Evolutionary conservation across 1,140 invertebrate species (phyloP), one percentile per base, ranked within the genome.

Genomic region (Apis florea): DNA sequence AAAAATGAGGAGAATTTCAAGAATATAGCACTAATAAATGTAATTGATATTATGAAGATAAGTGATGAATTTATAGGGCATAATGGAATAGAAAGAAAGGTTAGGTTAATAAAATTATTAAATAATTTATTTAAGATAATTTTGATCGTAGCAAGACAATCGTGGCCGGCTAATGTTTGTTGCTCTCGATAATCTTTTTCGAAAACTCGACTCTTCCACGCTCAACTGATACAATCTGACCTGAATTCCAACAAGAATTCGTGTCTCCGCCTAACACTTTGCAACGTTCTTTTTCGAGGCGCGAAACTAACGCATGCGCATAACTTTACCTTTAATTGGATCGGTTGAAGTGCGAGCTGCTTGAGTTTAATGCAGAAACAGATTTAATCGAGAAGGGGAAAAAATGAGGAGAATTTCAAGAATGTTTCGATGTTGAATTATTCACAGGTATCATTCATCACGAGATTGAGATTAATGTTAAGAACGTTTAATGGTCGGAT

Each of bases 191-290:
- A 54, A 68, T 82, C 85, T 56, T 59, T 64, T 49, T 68, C 82
- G 10, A 6, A 21, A 47, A 1, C 47, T 31, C 6, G 82, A 24
- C 78, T 86, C 82, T 88, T 84, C 77, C 77, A 86, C 80, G 83
- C 85, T 88, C 75, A 83, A 31, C 31, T 4, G 79, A 83, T 77
- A 83, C 75, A 88, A 88, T 74, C 84, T 87, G 88, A 90, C 89
- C 88, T 40, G 89, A 88, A 89, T 89, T 90, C 89, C 89, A 70
- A 47, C 58, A 82, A 54, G 85, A 89, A 90, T 89, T 85, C 83
- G 78, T 89, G 78, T 85, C 84, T 83, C 80, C 71, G 58, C 76
- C 63, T 79, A 63, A 24, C 59, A 68, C 67, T 75, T 26, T 82
- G n/a, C n/a, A n/a, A 17, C 80, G 79, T 59, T 56, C n/a, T 51